These are phyloP conservation scores for Trigoniulus corallinus DNA, from an alignment of 1,140 invertebrate genomes.

Conservation along the genomic window DNA sequence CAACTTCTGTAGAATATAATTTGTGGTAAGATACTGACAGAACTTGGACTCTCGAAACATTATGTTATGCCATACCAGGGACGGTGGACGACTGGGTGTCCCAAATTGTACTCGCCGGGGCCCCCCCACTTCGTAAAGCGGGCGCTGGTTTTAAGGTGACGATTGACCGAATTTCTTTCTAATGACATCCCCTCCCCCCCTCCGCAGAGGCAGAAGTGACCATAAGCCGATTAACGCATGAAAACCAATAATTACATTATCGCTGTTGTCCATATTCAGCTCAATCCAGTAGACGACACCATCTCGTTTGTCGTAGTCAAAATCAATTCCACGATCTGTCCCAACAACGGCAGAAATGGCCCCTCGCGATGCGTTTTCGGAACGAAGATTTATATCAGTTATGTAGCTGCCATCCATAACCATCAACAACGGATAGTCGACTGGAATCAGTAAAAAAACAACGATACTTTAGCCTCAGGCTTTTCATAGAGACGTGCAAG, in stretches of 20 bases:
- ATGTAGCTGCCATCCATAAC: slow-evolving; percentile 78
- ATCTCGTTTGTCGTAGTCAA: slow-evolving; percentile 79
- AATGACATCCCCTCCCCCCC: too few species aligned
- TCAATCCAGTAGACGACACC: slow-evolving; percentile 73
- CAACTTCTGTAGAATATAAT: too few species aligned
- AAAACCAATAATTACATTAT: slow-evolving; percentile 23
- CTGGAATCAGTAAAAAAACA: slow-evolving; percentile 28
- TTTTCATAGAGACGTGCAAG: neutral
- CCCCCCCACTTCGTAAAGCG: too few species aligned
- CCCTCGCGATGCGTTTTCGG: slow-evolving; percentile 45
- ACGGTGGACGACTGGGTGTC: too few species aligned
- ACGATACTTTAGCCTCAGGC: neutral
- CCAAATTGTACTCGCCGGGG: too few species aligned
- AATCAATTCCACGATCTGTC: slow-evolving; percentile 66
- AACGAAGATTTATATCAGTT: slow-evolving; percentile 58
- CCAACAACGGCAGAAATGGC: slow-evolving; percentile 77
- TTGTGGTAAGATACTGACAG: too few species aligned
- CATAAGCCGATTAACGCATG: too few species aligned
- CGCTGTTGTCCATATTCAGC: slow-evolving; percentile 33
- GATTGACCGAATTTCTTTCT: too few species aligned
- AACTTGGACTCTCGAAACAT: too few species aligned
- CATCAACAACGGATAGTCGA: slow-evolving; percentile 75
- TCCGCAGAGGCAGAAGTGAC: too few species aligned
- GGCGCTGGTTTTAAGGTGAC: too few species aligned
- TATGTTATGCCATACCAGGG: too few species aligned